Conservation (phyloP, 1,140 invertebrate genomes). For the Drosophila pallidifrons region DNA sequence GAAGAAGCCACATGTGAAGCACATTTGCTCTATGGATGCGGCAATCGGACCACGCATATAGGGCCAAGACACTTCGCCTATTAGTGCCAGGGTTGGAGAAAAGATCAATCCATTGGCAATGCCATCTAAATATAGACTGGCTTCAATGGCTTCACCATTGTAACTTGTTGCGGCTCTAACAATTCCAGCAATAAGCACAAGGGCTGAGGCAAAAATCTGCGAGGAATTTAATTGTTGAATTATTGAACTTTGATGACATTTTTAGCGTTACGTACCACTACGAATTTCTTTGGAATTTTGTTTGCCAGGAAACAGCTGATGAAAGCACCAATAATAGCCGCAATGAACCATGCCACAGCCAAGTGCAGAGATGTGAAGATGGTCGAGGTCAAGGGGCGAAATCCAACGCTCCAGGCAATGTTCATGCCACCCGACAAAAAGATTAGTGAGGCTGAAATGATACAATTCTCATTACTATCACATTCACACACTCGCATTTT, state of each 20-base stretch:
- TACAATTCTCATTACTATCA: neutral
- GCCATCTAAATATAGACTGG: constrained; percentile 59
- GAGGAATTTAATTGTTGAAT: neutral
- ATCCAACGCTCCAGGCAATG: constrained; percentile 69
- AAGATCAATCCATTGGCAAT: constrained; percentile 64
- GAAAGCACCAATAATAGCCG: constrained; percentile 58
- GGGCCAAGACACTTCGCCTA: constrained; percentile 48
- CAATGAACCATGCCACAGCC: constrained; percentile 66
- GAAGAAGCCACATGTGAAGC: constrained; percentile 35
- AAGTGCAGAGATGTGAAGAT: constrained; percentile 28
- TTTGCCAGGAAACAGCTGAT: constrained; percentile 48
- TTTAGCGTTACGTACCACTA: constrained; percentile 49
- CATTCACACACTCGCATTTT: no score
- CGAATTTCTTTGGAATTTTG: constrained; percentile 56
- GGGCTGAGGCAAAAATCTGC: constrained; percentile 33
- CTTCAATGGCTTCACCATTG: constrained; percentile 24
- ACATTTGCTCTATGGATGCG: constrained; percentile 42
- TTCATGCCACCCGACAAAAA: constrained; percentile 72
- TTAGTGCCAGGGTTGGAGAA: constrained; percentile 60
- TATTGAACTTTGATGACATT: neutral
- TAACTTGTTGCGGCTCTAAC: constrained; percentile 20
- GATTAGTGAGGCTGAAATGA: constrained; percentile 54
- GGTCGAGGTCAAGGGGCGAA: neutral
- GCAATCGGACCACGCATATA: constrained; percentile 39
- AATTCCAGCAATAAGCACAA: constrained; percentile 56